Percentiles rank a stretch among this genome's conserved stretches.
Evolutionary conservation across 2,113 vertebrate species (phyloP).

Genomic region (Sinocyclocheilus anshuiensis): DNA sequence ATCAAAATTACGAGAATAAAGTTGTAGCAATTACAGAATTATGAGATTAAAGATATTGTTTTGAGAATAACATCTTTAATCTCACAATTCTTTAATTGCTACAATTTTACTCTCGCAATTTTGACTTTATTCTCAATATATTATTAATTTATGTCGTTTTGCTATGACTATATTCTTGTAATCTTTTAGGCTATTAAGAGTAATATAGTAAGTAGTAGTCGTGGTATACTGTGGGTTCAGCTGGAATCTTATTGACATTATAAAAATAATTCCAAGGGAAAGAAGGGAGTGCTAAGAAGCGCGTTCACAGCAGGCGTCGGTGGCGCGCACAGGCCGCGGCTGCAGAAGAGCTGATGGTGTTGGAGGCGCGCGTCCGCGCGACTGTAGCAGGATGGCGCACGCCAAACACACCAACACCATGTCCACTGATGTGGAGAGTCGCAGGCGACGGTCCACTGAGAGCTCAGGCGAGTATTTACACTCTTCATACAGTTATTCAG

Average conservation of each 20-base stretch:
- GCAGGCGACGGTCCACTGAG: constrained; percentile 55
- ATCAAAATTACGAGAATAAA: no score
- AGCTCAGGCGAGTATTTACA: constrained; percentile 51
- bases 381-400: background rate
- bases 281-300: background rate
- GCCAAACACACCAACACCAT: constrained; percentile 38
- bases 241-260: no score
- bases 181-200: background rate
- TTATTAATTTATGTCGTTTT: background rate
- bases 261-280: background rate
- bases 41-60: background rate
- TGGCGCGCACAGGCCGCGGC: constrained; percentile 7
- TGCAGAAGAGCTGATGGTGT: background rate
- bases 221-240: no score
- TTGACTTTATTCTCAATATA: background rate
- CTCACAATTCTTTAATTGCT: no score
- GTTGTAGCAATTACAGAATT: no score
- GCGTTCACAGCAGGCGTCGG: constrained; percentile 5
- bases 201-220: background rate
- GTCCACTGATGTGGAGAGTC: constrained; percentile 54
- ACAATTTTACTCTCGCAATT: no score
- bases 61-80: no score
- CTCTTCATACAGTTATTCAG: background rate
- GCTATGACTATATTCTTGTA: background rate
- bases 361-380: background rate